Base-by-base conservation (phyloP, 2,113 vertebrate genomes). In the Corythaixoides concolor region DNA sequence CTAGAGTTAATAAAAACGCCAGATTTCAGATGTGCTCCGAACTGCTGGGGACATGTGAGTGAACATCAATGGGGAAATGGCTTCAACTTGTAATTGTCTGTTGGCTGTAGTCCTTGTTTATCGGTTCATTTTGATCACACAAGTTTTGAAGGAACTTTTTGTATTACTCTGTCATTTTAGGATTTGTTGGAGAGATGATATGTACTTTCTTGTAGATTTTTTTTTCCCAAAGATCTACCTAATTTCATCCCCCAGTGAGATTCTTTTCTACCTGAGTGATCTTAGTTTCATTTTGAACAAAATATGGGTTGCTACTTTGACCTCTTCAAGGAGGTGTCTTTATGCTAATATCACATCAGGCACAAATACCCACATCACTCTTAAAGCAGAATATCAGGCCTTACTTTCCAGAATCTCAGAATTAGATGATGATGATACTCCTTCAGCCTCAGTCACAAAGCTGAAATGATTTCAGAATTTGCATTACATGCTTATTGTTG, bases 121-220 rank as follows among this genome's bases (percentile, higher is more conserved):
- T 60, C 43, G 17, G 11, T 49, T 85, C 12, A 28, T 75, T 89
- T 81, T 56, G 12, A 12, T 66, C 22, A 56, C 12, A 28, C 14
- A 24, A 27, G 2, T 55, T 76, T 75, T 43, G 26, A 73, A 85
- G 33, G 37, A 73, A n/a, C 11, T 67, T 43, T 70, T 67, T 12
- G 21, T 89, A 50, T 53, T 39, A 5, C 12, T 85, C 7, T 6
- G 32, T 11, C 11, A 56, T 52, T 81, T 33, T 33, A 39, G 35
- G 39, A 35, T 81, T 59, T 86, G 4, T 73, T 91, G 14, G 43
- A 43, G 22, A 50, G 10, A 35, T 7, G 3, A 66, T 27, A 28
- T 2, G 1, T 15, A 52, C 3, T 47, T 33, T 45, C 32, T 69
- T 41, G 5, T n/a, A 35, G 9, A 1, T 9, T 8, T 14, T 12